Evolutionary conservation across 2,888 invertebrate genomes (phyloP).

Genomic region (Isotomurus palustris): DNA sequence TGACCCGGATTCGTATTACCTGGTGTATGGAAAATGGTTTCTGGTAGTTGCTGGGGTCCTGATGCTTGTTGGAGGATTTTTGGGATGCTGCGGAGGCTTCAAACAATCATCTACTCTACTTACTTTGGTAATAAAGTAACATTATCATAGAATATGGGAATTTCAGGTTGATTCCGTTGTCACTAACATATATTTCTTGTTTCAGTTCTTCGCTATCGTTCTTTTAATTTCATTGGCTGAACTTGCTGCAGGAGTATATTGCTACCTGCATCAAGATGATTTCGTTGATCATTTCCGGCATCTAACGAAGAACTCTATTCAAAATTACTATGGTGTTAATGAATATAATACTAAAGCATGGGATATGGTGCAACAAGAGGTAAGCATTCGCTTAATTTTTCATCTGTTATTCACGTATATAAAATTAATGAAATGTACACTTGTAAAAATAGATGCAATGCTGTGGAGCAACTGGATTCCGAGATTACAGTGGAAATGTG

Average conservation of each 20-base stretch:
- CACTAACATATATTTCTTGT: neutral
- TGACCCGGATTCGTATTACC: slow-evolving; percentile 34
- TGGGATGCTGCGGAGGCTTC: slow-evolving; percentile 43
- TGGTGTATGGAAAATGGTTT: slow-evolving; percentile 42
- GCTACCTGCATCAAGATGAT: slow-evolving; percentile 40
- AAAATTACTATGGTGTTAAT: slow-evolving; percentile 39
- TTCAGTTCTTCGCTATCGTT: slow-evolving; percentile 42
- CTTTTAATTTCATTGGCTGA: slow-evolving; percentile 42
- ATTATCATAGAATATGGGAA: neutral
- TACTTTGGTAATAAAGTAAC: slow-evolving; percentile 33
- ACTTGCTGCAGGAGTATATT: slow-evolving; percentile 42
- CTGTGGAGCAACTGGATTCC: slow-evolving; percentile 40
- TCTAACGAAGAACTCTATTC: slow-evolving; percentile 41
- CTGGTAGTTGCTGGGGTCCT: slow-evolving; percentile 40
- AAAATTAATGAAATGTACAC: too few relatives aligned
- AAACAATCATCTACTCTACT: slow-evolving; percentile 41
- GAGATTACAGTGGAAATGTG: slow-evolving; percentile 40
- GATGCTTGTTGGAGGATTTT: slow-evolving; percentile 42
- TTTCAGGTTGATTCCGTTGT: neutral
- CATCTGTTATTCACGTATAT: neutral
- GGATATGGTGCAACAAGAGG: slow-evolving; percentile 41
- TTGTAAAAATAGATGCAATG: slow-evolving; percentile 37
- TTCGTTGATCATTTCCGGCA: slow-evolving; percentile 39
- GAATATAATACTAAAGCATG: slow-evolving; percentile 30
- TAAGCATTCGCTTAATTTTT: slow-evolving; percentile 11